phyloP scores from a whole-genome alignment of 2,797 vertebrate genomes.

The Eurystomus glaucurus region DNA sequence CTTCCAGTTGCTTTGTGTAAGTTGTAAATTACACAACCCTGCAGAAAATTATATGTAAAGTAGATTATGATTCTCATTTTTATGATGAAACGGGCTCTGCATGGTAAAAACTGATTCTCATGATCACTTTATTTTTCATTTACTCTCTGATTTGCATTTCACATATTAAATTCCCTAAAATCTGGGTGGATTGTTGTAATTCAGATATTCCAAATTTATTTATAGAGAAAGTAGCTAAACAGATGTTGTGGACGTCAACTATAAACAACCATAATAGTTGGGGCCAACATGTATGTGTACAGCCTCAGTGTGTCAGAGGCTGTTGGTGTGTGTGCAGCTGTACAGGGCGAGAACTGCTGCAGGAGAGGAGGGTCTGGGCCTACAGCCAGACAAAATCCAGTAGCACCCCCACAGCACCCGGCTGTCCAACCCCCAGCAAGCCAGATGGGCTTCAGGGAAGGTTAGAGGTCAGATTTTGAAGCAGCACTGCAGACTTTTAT shows the following conservation, averaged over 20 bases:
- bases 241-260: not conserved
- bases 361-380: not conserved
- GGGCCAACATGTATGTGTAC: not conserved
- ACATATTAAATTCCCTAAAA: conserved; percentile 20
- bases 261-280: not conserved
- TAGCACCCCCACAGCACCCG: not conserved
- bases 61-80: conserved; percentile 72
- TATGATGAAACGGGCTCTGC: conserved; percentile 68
- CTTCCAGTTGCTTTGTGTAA: conserved; percentile 70
- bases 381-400: not conserved
- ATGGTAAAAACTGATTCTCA: conserved; percentile 27
- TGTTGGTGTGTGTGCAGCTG: accelerated
- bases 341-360: not conserved
- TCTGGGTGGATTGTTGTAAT: not conserved
- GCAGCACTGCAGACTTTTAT: not conserved
- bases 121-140: conserved; percentile 61
- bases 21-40: conserved; percentile 71
- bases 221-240: not conserved
- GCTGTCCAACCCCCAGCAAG: accelerated
- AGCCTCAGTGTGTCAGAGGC: not conserved
- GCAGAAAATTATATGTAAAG: conserved; percentile 80
- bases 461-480: not conserved
- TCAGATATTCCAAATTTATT: conserved; percentile 1
- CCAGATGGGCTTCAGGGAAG: not conserved
- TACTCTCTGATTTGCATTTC: conserved; percentile 16